Conservation (phyloP, 2,888 invertebrate genomes). For the Lepidochitona cinerea region DNA sequence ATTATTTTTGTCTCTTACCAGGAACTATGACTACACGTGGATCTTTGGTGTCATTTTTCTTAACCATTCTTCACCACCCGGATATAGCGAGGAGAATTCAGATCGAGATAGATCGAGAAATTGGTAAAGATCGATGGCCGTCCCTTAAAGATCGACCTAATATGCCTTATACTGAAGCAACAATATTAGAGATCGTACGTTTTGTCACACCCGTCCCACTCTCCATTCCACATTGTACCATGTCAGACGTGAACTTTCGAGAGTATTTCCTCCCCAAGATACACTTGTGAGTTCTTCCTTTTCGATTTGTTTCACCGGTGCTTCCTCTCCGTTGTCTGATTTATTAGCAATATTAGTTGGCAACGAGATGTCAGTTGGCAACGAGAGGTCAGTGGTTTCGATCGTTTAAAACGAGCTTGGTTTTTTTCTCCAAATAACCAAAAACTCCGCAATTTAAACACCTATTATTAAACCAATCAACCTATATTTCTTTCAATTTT, state of each 20-base stretch:
- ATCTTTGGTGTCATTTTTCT: neutral
- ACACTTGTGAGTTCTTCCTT: too few relatives aligned
- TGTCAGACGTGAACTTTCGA: neutral
- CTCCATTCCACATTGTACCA: neutral
- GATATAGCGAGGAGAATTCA: neutral
- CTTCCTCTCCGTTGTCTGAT: too few relatives aligned
- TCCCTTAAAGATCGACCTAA: neutral
- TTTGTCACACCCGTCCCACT: neutral
- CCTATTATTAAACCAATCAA: too few relatives aligned
- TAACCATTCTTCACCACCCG: neutral
- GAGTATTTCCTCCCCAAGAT: neutral
- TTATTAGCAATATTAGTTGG: too few relatives aligned
- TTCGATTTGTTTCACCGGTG: too few relatives aligned
- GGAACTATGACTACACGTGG: neutral
- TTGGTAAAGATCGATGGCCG: neutral
- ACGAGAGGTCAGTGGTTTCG: too few relatives aligned
- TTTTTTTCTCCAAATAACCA: too few relatives aligned
- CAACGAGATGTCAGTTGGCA: too few relatives aligned
- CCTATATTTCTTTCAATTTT: too few relatives aligned
- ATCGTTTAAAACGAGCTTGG: too few relatives aligned
- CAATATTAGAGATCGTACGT: too few relatives aligned
- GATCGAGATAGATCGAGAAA: neutral
- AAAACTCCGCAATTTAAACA: too few relatives aligned
- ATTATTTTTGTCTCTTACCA: neutral
- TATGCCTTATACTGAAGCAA: neutral